phyloP scores from a whole-genome alignment of 2,888 invertebrate species.

The Macaria liturata region DNA sequence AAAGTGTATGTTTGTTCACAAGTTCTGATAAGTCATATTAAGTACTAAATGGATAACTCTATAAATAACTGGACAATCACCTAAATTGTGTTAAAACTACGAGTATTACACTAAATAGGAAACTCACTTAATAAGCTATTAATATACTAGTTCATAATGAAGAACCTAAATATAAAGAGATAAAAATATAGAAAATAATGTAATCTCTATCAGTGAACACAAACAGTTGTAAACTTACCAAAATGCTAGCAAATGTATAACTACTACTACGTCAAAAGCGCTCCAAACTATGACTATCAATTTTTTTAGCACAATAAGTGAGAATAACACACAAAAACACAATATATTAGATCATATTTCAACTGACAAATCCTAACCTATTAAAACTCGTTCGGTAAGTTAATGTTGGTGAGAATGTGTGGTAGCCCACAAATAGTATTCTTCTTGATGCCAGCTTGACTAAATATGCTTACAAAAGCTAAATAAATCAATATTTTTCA shows the following conservation, averaged over 20 bases:
- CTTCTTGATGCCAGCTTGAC: conserved; percentile 77
- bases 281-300: neutral
- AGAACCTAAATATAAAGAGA: no score
- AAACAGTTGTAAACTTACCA: conserved; percentile 6
- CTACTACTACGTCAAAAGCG: conserved; percentile 6
- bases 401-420: conserved; percentile 59
- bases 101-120: no score
- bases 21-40: no score
- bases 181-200: no score
- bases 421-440: conserved; percentile 61
- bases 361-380: conserved; percentile 61
- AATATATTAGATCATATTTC: conserved; percentile 3
- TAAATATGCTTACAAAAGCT: conserved; percentile 31
- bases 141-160: no score
- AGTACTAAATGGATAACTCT: no score
- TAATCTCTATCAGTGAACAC: no score
- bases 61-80: no score
- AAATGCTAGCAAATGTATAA: neutral
- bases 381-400: conserved; percentile 50
- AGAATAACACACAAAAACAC: conserved; percentile 16
- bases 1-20: no score
- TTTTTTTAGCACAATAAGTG: neutral
- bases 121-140: no score
- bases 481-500: conserved; percentile 12
- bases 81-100: no score